Percentiles rank a stretch among this genome's conserved stretches.
phyloP scores from a whole-genome alignment of 2,113 vertebrate species.

The Oreochromis spilurus region DNA sequence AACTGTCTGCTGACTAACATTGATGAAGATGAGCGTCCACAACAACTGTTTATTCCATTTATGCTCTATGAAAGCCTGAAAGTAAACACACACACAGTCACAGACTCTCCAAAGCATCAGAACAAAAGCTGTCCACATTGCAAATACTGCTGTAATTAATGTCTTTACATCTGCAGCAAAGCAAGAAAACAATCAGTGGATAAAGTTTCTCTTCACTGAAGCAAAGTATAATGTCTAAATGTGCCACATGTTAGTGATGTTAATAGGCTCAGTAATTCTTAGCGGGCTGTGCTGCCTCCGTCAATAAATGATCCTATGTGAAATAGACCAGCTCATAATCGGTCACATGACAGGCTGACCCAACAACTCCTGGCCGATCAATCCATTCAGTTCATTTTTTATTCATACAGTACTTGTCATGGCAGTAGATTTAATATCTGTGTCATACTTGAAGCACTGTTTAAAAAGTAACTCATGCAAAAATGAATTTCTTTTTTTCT shows the following conservation, averaged over 20 bases:
- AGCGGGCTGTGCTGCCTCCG: not conserved
- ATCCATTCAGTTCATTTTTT: not conserved
- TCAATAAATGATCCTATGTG: not conserved
- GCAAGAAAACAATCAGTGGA: not conserved
- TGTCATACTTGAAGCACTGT: not conserved
- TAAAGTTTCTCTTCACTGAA: not conserved
- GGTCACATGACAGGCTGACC: not conserved
- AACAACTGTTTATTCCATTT: accelerated
- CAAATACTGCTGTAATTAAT: not conserved
- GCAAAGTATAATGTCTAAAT: not conserved
- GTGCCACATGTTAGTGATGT: not conserved
- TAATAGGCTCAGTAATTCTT: not conserved
- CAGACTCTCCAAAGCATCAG: accelerated
- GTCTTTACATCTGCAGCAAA: not conserved
- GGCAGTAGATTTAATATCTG: not conserved
- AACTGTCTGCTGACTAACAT: not conserved
- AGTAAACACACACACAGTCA: not conserved
- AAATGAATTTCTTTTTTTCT: not conserved
- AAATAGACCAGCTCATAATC: not conserved
- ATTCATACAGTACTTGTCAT: not conserved
- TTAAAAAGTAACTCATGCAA: not conserved
- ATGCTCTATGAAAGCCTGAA: accelerated
- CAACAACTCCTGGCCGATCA: accelerated
- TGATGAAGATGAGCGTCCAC: not conserved
- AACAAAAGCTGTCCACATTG: not conserved